phyloP scores from a whole-genome alignment of 2,797 vertebrate species.

The Sebastiscus tertius region DNA sequence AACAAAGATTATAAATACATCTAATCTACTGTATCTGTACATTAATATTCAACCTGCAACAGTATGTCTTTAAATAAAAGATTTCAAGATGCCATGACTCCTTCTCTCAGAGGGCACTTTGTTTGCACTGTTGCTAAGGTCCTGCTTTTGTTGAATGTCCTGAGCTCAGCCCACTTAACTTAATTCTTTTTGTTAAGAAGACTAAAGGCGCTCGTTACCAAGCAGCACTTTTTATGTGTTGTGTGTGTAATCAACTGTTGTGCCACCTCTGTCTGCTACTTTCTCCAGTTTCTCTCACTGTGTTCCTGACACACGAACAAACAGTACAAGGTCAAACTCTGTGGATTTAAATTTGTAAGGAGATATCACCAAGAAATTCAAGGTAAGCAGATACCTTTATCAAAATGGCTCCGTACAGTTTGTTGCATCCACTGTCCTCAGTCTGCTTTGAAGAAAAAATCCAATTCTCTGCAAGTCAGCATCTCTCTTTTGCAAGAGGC shows the following conservation, averaged over 20 bases:
- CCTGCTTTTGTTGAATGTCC: constrained; percentile 28
- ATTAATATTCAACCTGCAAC: neutral
- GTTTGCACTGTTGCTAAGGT: constrained; percentile 67
- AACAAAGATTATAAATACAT: neutral
- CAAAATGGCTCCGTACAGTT: constrained; percentile 35
- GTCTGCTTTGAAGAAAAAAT: constrained; percentile 66
- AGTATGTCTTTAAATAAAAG: neutral
- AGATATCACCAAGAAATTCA: neutral
- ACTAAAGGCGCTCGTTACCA: constrained; percentile 57
- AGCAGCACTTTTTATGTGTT: constrained; percentile 58
- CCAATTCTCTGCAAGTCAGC: constrained; percentile 60
- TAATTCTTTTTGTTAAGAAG: constrained; percentile 45
- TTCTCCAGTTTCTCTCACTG: neutral
- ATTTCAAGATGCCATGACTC: neutral
- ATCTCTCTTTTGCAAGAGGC: constrained; percentile 46
- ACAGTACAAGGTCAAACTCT: neutral
- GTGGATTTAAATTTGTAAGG: neutral
- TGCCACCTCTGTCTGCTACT: constrained; percentile 1
- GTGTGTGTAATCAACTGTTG: constrained; percentile 1
- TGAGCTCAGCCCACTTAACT: constrained; percentile 32
- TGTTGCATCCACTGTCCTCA: constrained; percentile 18
- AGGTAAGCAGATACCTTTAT: constrained; percentile 21
- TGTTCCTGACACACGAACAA: neutral
- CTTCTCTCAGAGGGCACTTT: constrained; percentile 26
- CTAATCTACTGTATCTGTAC: neutral